Evolutionary conservation across 1,140 invertebrate species (phyloP).

Genomic region (Whitmania pigra): DNA sequence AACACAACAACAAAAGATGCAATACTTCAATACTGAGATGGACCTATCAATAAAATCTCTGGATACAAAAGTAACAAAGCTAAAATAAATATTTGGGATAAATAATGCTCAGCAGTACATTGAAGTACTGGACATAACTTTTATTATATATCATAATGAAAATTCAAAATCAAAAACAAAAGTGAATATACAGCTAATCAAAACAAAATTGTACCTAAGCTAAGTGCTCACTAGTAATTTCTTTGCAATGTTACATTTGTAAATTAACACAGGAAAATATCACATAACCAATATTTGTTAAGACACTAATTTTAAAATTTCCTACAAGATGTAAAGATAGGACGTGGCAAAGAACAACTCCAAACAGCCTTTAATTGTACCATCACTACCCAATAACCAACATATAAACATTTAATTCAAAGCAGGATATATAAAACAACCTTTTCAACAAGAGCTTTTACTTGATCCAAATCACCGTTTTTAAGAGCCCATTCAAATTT

Average conservation of each 20-base stretch:
- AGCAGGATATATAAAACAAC: conserved; percentile 40
- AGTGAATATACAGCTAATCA: no score
- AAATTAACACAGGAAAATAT: no score
- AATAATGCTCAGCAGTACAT: background rate
- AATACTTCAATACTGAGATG: background rate
- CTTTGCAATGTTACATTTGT: no score
- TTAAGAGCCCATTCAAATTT: conserved; percentile 83
- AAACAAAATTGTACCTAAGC: no score
- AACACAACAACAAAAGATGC: conserved; percentile 7
- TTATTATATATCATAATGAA: no score
- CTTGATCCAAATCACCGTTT: conserved; percentile 81
- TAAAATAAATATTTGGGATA: conserved; percentile 16
- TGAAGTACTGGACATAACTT: no score
- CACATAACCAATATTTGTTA: no score
- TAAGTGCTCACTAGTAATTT: no score
- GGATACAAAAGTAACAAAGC: conserved; percentile 9
- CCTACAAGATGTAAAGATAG: background rate
- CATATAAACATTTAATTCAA: background rate
- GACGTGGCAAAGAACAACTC: background rate
- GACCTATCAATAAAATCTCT: background rate
- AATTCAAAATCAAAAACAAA: no score
- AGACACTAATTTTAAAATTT: background rate
- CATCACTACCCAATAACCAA: background rate
- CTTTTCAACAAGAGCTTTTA: conserved; percentile 71
- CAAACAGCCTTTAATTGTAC: background rate